Conservation (phyloP, 2,888 invertebrate genomes). For the Lithophane socia region DNA sequence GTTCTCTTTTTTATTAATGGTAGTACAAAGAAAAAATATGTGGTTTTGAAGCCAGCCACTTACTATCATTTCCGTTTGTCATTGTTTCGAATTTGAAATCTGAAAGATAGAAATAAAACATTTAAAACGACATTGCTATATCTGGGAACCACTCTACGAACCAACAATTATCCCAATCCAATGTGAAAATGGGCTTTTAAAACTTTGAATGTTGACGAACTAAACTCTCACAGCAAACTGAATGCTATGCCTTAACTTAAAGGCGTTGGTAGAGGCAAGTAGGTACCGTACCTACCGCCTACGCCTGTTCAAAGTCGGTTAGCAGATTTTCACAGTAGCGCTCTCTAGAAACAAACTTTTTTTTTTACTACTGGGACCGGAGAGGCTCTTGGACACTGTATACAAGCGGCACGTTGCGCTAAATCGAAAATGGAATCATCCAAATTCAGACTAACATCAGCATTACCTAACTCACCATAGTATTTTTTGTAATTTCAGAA, state of each 20-base stretch:
- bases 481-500: neutral
- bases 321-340: neutral
- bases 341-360: neutral
- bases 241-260: neutral
- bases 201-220: neutral
- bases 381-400: neutral
- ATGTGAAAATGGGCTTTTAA: neutral
- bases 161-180: neutral
- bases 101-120: no score
- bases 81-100: no score
- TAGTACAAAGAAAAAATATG: no score
- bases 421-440: neutral
- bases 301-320: neutral
- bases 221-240: neutral
- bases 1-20: no score
- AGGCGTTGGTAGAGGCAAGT: slow-evolving; percentile 4
- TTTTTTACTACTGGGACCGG: neutral
- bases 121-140: no score
- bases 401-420: no score
- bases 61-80: no score
- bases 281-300: neutral
- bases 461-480: neutral
- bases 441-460: neutral
- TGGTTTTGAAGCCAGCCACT: no score
- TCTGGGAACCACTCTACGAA: neutral